Evolutionary conservation across 2,888 invertebrate species (phyloP).

Genomic region (Lepidocyrtinus sp.): DNA sequence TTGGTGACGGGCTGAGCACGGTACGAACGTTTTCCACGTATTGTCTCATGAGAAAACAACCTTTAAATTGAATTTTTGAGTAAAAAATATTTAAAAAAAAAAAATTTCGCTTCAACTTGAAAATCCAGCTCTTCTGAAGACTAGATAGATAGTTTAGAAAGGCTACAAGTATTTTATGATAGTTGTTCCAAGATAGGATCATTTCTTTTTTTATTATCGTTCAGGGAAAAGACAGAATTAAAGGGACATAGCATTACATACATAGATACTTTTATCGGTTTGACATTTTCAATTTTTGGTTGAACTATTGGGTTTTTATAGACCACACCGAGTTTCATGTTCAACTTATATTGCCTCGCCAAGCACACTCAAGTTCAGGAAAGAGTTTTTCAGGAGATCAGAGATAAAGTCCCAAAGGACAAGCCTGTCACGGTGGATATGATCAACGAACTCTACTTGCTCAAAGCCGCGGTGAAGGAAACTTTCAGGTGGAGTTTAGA

Average conservation of each 20-base stretch:
- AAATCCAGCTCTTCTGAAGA: too few species aligned
- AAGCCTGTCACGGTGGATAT: conserved; percentile 72
- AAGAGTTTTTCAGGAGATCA: conserved; percentile 72
- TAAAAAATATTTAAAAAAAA: too few species aligned
- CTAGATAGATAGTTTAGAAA: too few species aligned
- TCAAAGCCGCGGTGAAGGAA: conserved; percentile 80
- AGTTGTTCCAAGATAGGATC: background rate
- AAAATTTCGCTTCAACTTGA: too few species aligned
- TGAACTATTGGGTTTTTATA: conserved; percentile 68
- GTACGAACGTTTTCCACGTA: conserved; percentile 72
- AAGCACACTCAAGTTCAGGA: conserved; percentile 64
- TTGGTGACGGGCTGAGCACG: conserved; percentile 75
- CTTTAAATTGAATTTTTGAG: too few species aligned
- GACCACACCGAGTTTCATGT: conserved; percentile 73
- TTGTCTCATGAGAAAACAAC: too few species aligned
- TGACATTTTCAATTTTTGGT: background rate
- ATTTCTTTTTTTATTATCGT: too few species aligned
- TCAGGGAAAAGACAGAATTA: too few species aligned
- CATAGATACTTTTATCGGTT: background rate
- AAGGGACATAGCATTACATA: too few species aligned
- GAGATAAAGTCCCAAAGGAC: conserved; percentile 69
- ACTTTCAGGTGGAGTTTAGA: conserved; percentile 76
- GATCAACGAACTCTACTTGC: conserved; percentile 73
- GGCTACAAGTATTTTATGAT: too few species aligned
- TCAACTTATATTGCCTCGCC: conserved; percentile 71